Evolutionary conservation across 2,888 invertebrate species (phyloP).

Genomic region (Hirtodrosophila confusa): DNA sequence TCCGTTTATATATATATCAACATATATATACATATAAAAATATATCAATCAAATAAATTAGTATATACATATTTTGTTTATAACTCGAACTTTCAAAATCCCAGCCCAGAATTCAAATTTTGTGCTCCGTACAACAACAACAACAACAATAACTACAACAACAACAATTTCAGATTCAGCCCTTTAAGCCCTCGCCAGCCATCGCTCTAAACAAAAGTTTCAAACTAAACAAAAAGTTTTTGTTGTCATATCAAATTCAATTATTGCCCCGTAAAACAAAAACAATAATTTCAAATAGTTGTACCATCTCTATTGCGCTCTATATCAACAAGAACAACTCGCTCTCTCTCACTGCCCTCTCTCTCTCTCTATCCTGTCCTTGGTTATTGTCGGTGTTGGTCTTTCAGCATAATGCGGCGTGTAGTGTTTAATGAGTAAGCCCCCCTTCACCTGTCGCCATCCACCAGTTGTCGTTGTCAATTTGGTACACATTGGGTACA

Average conservation of each 20-base stretch:
- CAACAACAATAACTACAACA: too few relatives aligned
- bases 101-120: slow-evolving; percentile 50
- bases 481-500: slow-evolving; percentile 26
- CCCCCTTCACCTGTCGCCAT: slow-evolving; percentile 20
- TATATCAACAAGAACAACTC: slow-evolving; percentile 2
- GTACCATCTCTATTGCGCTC: slow-evolving; percentile 48
- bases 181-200: slow-evolving; percentile 62
- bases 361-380: slow-evolving; percentile 23
- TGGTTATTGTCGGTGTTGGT: slow-evolving; percentile 72
- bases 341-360: slow-evolving; percentile 17
- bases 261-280: slow-evolving; percentile 64
- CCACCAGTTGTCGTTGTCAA: slow-evolving; percentile 35
- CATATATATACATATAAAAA: slow-evolving; percentile 5
- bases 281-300: slow-evolving; percentile 71
- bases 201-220: slow-evolving; percentile 59
- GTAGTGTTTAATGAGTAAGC: slow-evolving; percentile 47
- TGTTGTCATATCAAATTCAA: slow-evolving; percentile 77
- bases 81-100: slow-evolving; percentile 22
- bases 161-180: slow-evolving; percentile 21
- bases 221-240: slow-evolving; percentile 64
- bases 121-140: slow-evolving; percentile 33
- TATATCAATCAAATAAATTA: slow-evolving; percentile 5
- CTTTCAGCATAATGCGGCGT: slow-evolving; percentile 44
- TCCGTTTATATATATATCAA: slow-evolving; percentile 19
- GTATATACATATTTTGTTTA: slow-evolving; percentile 26